Evolutionary conservation across 2,888 invertebrate species (phyloP).

Genomic region (Patella pellucida): DNA sequence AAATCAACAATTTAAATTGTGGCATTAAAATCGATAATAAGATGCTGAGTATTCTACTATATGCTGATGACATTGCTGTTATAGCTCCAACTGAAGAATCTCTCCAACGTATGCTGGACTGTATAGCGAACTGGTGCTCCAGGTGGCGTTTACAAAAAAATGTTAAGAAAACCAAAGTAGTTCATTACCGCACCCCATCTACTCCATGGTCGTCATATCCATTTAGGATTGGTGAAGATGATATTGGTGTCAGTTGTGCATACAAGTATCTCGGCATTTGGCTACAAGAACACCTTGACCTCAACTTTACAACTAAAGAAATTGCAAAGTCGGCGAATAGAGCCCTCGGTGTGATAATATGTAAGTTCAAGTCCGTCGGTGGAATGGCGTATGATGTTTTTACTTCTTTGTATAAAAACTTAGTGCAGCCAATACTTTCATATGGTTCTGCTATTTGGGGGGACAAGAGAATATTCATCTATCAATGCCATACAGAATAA

Average conservation of each 20-base stretch:
- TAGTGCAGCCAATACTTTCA: too few species aligned
- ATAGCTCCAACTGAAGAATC: neutral
- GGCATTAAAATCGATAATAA: constrained; percentile 11
- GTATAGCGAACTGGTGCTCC: neutral
- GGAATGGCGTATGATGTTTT: too few species aligned
- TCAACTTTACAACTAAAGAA: constrained; percentile 15
- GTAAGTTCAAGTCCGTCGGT: constrained; percentile 13
- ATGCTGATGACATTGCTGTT: neutral
- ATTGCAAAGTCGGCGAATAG: constrained; percentile 28
- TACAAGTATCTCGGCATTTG: constrained; percentile 29
- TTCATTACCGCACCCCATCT: neutral
- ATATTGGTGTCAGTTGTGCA: neutral
- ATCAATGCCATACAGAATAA: too few species aligned
- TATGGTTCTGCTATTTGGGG: too few species aligned
- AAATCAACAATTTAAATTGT: constrained; percentile 13
- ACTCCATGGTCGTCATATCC: neutral
- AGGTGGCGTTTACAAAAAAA: neutral
- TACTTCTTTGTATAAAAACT: too few species aligned
- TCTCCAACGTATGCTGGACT: neutral
- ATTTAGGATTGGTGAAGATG: constrained; percentile 11
- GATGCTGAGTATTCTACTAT: neutral
- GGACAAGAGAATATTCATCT: too few species aligned
- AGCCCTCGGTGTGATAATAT: constrained; percentile 19
- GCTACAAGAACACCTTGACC: constrained; percentile 27
- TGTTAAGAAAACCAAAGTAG: neutral